Percentiles rank a stretch among this genome's conserved stretches.
These are phyloP conservation scores for Otis tarda DNA, from an alignment of 2,113 vertebrate species.

Conservation along the genomic window DNA sequence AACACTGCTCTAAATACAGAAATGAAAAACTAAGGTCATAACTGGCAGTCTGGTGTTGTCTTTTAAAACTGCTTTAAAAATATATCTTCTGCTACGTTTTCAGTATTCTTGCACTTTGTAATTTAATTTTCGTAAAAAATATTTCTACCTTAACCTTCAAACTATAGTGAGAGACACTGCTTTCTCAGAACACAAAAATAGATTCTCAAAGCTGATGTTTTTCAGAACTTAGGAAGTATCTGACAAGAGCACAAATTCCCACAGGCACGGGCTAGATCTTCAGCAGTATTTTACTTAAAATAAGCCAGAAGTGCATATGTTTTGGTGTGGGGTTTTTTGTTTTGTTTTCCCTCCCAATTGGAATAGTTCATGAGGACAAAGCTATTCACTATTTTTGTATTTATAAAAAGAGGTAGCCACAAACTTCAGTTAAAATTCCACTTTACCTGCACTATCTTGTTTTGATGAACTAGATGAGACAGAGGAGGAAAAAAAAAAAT, in stretches of 20 bases:
- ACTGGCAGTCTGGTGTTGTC: background rate
- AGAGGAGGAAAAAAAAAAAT: background rate
- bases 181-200: background rate
- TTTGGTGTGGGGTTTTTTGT: background rate
- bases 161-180: background rate
- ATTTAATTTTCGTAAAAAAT: background rate
- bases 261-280: background rate
- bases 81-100: background rate
- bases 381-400: background rate
- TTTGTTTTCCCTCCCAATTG: background rate
- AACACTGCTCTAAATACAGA: background rate
- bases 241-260: background rate
- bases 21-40: background rate
- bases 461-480: background rate
- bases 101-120: background rate
- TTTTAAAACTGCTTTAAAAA: background rate
- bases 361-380: background rate
- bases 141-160: slow-evolving; percentile 30
- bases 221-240: background rate
- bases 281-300: background rate
- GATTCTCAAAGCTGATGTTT: background rate
- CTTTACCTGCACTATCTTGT: background rate
- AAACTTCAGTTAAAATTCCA: slow-evolving; percentile 21
- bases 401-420: background rate
- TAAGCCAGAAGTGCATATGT: background rate